Percentiles rank a stretch among this genome's conserved stretches.
Conservation (phyloP, 2,797 vertebrate genomes). For the Epinephelus coioides region DNA sequence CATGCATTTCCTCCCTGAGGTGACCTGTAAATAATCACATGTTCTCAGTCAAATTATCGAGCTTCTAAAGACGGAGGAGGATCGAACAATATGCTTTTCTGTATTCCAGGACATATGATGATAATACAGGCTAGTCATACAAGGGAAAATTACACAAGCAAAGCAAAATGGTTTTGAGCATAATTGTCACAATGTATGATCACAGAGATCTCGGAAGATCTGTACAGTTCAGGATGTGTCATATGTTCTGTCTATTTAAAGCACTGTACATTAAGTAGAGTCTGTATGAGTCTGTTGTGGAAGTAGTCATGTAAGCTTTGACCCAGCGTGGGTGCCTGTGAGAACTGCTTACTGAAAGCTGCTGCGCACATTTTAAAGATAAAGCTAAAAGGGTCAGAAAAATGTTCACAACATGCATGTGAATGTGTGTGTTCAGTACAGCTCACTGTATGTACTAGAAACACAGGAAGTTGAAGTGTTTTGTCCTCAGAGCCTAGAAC, state of each 20-base stretch:
- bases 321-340: conserved; percentile 48
- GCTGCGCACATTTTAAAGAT: conserved; percentile 36
- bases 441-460: not conserved
- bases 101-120: not conserved
- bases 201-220: not conserved
- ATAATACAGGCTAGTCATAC: not conserved
- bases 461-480: conserved; percentile 20
- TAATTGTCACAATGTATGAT: not conserved
- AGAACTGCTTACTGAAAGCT: conserved; percentile 16
- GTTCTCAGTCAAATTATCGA: not conserved
- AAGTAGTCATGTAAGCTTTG: conserved; percentile 35
- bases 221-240: not conserved
- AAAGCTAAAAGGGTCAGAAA: conserved; percentile 39
- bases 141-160: not conserved
- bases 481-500: conserved; percentile 13
- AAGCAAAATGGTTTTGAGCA: not conserved
- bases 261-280: conserved; percentile 1
- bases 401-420: not conserved
- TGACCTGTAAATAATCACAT: conserved; percentile 1
- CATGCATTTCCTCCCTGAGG: not conserved
- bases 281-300: conserved; percentile 26
- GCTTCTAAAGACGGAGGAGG: not conserved
- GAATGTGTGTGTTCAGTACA: conserved; percentile 3
- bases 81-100: not conserved
- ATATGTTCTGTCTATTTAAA: conserved; percentile 1